Conservation (phyloP, 2,797 vertebrate genomes). For the Leptoclinus maculatus region DNA sequence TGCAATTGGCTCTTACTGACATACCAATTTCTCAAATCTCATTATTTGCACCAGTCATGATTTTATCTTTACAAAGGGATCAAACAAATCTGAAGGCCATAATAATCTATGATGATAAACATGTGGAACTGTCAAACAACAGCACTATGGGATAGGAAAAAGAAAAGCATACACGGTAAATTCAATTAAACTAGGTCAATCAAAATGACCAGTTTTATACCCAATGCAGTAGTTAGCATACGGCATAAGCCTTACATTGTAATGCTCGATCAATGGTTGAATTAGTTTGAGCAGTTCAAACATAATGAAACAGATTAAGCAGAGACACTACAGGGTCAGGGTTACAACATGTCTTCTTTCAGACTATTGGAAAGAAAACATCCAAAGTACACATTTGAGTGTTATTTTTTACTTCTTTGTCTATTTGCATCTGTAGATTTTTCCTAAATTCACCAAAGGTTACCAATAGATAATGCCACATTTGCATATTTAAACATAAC, state of each 20-base stretch:
- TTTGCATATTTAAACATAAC: background rate
- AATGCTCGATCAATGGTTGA: background rate
- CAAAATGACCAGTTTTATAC: background rate
- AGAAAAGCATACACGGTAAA: background rate
- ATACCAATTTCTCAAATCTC: slow-evolving; percentile 33
- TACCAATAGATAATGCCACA: background rate
- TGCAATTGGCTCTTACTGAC: slow-evolving; percentile 26
- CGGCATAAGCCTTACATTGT: background rate
- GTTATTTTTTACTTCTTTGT: background rate
- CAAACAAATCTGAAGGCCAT: slow-evolving; percentile 4
- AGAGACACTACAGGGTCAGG: background rate
- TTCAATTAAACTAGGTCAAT: slow-evolving; percentile 9
- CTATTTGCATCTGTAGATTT: background rate
- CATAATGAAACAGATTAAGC: background rate
- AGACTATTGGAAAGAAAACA: background rate
- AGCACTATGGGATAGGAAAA: background rate
- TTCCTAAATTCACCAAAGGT: background rate
- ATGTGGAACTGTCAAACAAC: background rate
- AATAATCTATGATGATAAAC: slow-evolving; percentile 4
- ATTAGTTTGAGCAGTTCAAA: too few relatives aligned
- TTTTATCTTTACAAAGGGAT: slow-evolving; percentile 35
- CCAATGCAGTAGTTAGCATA: background rate
- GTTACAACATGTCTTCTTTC: background rate
- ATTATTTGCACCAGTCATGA: slow-evolving; percentile 32
- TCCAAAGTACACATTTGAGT: background rate